Base-by-base conservation (phyloP, 2,888 invertebrate genomes). In the Linyphia triangularis region DNA sequence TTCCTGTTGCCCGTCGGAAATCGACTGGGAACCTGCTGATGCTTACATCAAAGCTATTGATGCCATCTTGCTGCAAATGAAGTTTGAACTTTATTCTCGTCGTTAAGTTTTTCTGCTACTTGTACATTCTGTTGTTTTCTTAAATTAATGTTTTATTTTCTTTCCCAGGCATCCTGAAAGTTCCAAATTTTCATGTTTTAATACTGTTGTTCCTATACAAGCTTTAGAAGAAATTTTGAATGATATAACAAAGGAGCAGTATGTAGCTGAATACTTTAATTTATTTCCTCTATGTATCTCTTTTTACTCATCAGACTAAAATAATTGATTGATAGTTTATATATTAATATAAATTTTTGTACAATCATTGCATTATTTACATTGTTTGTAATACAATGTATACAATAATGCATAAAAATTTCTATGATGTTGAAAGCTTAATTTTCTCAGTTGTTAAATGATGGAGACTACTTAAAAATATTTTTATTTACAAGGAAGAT, bases 11-110 rank as follows among this genome's bases (percentile, higher is more conserved):
- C 81, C 85, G 19, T 19, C 84, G 30, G 70, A 85, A 3, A 81
- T 89, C 22, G 63, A 22, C 28, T 89, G 89, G 89, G 85, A 89
- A 57, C 81, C 85, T 10, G 59, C 81, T 10, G 85, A 85, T 75
- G 82, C 82, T n/a, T 89, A 89, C 22, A 82, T 85, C 13, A 72
- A 89, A 82, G 85, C 85, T 30, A 89, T 89, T 28, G 30, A 75
- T 57, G 57, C 63, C 22, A 79, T 79, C 26, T 33, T 79, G 9
- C 9, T 37, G 6, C 78, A 84, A 28, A 65, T 84, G 22, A 89
- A 84, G 89, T 89, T 67, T 67, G 10, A 16, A 30, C 6, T 70
- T 13, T 43, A 24, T 5, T 33, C 5, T 30, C 1, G 13, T 65
- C 43, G 6, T 78, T 19, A 0, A 43, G 24, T 51, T 22, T 28